phyloP scores from a whole-genome alignment of 2,113 vertebrate species.

The Coreoperca whiteheadi region DNA sequence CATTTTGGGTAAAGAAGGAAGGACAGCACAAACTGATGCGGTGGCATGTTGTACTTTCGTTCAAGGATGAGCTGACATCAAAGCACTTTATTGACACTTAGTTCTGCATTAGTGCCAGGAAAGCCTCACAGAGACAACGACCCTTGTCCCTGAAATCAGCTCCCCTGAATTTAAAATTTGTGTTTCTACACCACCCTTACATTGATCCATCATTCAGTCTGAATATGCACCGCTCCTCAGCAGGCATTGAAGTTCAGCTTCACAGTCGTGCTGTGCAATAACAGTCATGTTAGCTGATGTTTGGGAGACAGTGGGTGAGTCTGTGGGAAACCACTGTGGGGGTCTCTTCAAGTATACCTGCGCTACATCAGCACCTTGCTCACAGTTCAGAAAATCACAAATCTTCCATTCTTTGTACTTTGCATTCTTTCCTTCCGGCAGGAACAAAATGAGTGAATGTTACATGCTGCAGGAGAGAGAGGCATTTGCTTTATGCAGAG shows the following conservation, averaged over 20 bases:
- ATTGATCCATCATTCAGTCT: conserved; percentile 20
- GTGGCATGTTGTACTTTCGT: conserved; percentile 50
- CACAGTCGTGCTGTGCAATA: conserved; percentile 52
- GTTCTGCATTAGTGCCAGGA: conserved; percentile 49
- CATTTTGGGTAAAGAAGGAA: conserved; percentile 31
- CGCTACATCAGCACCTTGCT: conserved; percentile 62
- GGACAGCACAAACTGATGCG: conserved; percentile 24
- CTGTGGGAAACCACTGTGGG: conserved; percentile 69
- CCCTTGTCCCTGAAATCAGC: conserved; percentile 37
- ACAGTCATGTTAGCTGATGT: conserved; percentile 64
- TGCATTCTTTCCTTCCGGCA: conserved; percentile 48
- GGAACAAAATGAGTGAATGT: conserved; percentile 59
- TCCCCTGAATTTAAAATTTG: conserved; percentile 17
- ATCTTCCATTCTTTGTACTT: conserved; percentile 45
- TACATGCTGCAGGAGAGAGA: conserved; percentile 30
- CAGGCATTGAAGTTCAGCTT: conserved; percentile 64
- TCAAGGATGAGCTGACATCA: conserved; percentile 73
- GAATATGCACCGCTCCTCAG: conserved; percentile 35
- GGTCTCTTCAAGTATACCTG: conserved; percentile 63
- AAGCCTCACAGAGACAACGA: conserved; percentile 43
- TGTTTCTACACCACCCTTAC: conserved; percentile 13
- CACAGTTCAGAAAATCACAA: conserved; percentile 51
- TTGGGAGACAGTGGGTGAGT: conserved; percentile 56
- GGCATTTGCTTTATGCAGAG: conserved; percentile 51
- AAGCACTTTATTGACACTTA: conserved; percentile 57